A percentile compares a stretch with the other conserved stretches of the same genome.
These are phyloP conservation scores for Phortica magna DNA, from an alignment of 2,888 invertebrate genomes.

Conservation along the genomic window DNA sequence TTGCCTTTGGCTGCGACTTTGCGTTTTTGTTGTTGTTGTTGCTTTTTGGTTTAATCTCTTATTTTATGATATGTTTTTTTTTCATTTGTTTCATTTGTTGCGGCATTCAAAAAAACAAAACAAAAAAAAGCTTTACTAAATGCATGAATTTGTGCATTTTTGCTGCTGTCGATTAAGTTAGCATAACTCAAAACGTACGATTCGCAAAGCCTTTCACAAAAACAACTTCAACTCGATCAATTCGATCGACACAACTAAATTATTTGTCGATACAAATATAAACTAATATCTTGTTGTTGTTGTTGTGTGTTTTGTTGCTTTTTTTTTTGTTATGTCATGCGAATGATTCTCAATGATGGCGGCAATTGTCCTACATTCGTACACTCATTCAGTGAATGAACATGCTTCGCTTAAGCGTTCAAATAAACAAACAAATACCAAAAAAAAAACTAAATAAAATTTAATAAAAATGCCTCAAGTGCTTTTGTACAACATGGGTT, in stretches of 20 bases:
- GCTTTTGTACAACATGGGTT: not conserved
- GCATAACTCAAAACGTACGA: constrained; percentile 21
- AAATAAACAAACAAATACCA: constrained; percentile 53
- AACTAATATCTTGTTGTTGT: not conserved
- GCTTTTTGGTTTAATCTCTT: not conserved
- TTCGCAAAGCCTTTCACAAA: constrained; percentile 17
- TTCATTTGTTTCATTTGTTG: not conserved
- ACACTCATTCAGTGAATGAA: constrained; percentile 69
- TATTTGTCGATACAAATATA: not conserved
- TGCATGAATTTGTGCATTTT: not conserved
- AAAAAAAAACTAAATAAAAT: too few relatives aligned
- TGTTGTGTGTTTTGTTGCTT: not conserved
- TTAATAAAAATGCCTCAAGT: constrained; percentile 46
- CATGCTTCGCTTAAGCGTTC: constrained; percentile 52
- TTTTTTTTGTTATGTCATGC: constrained; percentile 28
- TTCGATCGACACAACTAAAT: not conserved
- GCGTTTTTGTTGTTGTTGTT: constrained; percentile 8
- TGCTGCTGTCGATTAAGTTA: constrained; percentile 24
- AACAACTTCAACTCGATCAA: not conserved
- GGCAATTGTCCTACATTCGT: constrained; percentile 22
- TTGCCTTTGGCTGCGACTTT: constrained; percentile 38
- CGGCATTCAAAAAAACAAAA: not conserved
- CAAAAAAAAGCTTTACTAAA: not conserved
- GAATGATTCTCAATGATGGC: not conserved
- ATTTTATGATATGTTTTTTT: not conserved